These are phyloP conservation scores for Cryptocephalus moraei DNA, from an alignment of 2,888 invertebrate species.

Conservation along the genomic window DNA sequence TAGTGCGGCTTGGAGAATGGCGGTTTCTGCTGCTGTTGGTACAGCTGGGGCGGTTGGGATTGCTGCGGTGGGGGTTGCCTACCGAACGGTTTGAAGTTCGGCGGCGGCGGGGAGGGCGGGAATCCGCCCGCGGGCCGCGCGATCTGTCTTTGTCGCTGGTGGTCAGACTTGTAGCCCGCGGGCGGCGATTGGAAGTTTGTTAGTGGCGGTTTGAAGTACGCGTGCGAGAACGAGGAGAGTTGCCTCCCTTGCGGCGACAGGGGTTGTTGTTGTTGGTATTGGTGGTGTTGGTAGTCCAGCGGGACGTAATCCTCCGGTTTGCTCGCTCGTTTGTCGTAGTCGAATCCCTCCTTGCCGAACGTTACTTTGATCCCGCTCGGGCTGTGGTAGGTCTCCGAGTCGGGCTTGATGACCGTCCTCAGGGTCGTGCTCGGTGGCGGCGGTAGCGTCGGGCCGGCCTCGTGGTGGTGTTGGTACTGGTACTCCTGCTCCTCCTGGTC, in stretches of 20 bases:
- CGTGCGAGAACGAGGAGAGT: constrained; percentile 23
- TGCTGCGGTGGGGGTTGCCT: constrained; percentile 10
- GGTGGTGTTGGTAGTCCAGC: constrained; percentile 4
- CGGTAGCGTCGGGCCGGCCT: constrained; percentile 31
- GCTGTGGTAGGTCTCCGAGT: constrained; percentile 74
- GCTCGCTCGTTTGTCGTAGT: constrained; percentile 39
- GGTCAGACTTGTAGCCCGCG: constrained; percentile 19
- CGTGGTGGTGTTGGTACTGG: constrained; percentile 28
- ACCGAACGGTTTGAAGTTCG: constrained; percentile 11
- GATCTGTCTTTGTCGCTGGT: constrained; percentile 39
- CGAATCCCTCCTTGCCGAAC: constrained; percentile 58
- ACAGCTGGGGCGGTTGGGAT: constrained; percentile 7
- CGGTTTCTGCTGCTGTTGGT: constrained; percentile 21
- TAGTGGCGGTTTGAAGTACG: constrained; percentile 20
- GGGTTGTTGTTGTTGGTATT: constrained; percentile 7
- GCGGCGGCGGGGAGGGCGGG: constrained; percentile 9
- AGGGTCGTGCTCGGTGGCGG: constrained; percentile 66
- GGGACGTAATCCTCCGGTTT: constrained; percentile 37
- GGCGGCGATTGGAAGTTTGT: constrained; percentile 14
- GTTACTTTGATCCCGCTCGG: constrained; percentile 74
- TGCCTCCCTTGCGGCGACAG: constrained; percentile 24
- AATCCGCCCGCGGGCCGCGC: constrained; percentile 43
- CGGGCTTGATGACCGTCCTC: constrained; percentile 75
- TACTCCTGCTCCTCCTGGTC: constrained; percentile 40
- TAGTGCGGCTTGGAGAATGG: constrained; percentile 12